Conservation (phyloP, 2,113 vertebrate genomes). For the Ginglymostoma cirratum region DNA sequence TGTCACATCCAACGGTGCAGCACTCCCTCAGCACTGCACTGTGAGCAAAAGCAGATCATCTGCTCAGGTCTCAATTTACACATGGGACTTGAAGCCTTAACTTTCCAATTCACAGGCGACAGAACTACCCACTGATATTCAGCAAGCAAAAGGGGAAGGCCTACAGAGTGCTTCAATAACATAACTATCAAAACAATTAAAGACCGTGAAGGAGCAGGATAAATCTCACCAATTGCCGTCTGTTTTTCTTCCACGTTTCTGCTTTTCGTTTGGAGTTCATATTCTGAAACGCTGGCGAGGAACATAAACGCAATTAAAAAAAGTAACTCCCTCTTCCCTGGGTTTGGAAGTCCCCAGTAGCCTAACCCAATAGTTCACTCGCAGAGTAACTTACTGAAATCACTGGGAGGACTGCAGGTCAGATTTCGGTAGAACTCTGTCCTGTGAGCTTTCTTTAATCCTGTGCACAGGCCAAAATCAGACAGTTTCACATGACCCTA, state of each 20-base stretch:
- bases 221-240: conserved; percentile 80
- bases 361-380: background rate
- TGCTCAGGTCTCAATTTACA: background rate
- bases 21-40: background rate
- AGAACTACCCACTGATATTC: background rate
- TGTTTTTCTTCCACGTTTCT: conserved; percentile 98
- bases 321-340: background rate
- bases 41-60: background rate
- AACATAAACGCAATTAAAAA: background rate
- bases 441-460: conserved; percentile 94
- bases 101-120: background rate
- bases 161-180: background rate
- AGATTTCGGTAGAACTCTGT: conserved; percentile 97
- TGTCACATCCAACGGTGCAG: background rate
- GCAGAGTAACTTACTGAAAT: conserved; percentile 80
- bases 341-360: background rate
- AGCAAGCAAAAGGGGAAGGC: background rate
- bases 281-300: conserved; percentile 83
- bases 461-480: conserved; percentile 94
- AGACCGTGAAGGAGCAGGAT: background rate
- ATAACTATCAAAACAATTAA: background rate
- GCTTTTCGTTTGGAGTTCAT: conserved; percentile 99
- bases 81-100: background rate
- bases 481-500: conserved; percentile 96
- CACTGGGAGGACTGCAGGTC: conserved; percentile 89